phyloP scores from a whole-genome alignment of 1,140 invertebrate species.

The Reticulitermes speratus region DNA sequence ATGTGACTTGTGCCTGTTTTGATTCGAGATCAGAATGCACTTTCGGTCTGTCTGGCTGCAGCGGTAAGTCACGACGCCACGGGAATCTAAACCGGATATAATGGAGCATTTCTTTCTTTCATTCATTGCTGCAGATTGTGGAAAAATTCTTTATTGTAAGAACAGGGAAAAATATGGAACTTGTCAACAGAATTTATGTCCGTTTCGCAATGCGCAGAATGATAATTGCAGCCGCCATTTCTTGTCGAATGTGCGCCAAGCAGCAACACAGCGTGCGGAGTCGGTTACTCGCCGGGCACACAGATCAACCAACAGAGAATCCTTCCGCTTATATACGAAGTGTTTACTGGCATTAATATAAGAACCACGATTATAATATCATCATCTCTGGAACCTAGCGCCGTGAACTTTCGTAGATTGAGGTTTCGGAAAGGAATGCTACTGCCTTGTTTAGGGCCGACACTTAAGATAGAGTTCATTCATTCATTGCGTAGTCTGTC shows the following conservation, averaged over 20 bases:
- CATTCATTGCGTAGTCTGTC: no score
- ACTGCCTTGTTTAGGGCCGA: no score
- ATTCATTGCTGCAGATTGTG: conserved; percentile 10
- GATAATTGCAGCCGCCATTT: not conserved
- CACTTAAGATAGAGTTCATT: no score
- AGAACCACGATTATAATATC: no score
- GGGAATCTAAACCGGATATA: not conserved
- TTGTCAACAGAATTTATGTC: conserved; percentile 10
- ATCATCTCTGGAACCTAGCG: no score
- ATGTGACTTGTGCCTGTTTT: not conserved
- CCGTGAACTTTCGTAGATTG: no score
- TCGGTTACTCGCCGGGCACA: no score
- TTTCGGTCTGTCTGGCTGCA: not conserved
- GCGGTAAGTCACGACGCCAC: not conserved
- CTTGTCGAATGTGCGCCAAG: not conserved
- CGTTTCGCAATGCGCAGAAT: not conserved
- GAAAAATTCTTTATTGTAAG: not conserved
- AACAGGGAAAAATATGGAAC: not conserved
- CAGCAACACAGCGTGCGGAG: no score
- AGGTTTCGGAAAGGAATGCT: no score
- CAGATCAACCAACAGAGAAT: no score
- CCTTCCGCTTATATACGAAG: no score
- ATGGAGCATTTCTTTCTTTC: not conserved
- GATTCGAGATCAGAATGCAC: not conserved
- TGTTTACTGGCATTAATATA: no score